Conservation (phyloP, 2,888 invertebrate genomes). For the Pristionchus fissidentatus region DNA sequence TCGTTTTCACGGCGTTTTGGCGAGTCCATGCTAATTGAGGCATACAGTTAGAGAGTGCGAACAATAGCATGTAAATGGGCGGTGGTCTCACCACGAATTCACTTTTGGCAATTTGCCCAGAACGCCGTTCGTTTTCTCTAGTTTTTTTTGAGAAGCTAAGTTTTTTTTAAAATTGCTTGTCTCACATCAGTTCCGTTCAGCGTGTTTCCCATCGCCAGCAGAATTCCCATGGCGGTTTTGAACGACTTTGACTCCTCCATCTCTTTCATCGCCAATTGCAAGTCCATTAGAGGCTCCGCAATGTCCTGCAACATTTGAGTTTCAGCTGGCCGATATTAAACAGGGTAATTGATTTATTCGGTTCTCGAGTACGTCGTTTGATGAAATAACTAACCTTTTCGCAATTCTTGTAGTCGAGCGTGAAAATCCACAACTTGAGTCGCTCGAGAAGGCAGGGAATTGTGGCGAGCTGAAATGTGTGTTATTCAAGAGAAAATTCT, state of each 20-base stretch:
- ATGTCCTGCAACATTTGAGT: slow-evolving; percentile 84
- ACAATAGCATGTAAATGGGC: too few species aligned
- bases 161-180: background rate
- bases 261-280: slow-evolving; percentile 95
- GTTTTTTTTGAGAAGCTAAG: too few species aligned
- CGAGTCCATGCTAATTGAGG: too few species aligned
- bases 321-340: background rate
- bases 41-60: too few species aligned
- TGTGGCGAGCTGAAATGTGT: slow-evolving; percentile 84
- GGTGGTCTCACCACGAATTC: too few species aligned
- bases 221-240: slow-evolving; percentile 91
- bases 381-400: slow-evolving; percentile 84
- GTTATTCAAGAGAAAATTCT: slow-evolving; percentile 81
- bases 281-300: slow-evolving; percentile 97
- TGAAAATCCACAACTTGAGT: slow-evolving; percentile 96
- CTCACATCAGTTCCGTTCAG: slow-evolving; percentile 87
- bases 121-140: too few species aligned
- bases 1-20: too few species aligned
- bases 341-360: background rate
- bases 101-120: too few species aligned
- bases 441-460: slow-evolving; percentile 91
- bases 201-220: slow-evolving; percentile 95
- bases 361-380: background rate
- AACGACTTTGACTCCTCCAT: slow-evolving; percentile 93
- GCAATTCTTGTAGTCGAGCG: slow-evolving; percentile 95